Conservation (phyloP, 1,140 invertebrate species). For the Asbolus verrucosus region DNA sequence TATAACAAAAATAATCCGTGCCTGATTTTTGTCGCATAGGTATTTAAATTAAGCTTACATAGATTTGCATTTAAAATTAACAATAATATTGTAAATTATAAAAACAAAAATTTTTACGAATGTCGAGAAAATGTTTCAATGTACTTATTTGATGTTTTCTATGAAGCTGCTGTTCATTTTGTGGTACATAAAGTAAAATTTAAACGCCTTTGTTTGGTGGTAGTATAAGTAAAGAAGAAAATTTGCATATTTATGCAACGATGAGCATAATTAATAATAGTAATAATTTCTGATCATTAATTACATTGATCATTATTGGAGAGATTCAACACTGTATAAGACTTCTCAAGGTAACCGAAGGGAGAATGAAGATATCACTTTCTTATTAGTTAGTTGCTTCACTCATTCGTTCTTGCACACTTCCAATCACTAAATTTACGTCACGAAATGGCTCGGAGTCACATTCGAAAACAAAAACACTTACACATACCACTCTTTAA, state of each 20-base stretch:
- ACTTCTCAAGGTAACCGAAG: conserved; percentile 14
- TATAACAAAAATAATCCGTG: conserved; percentile 6
- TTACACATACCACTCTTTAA: conserved; percentile 95
- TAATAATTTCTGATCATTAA: too few species aligned
- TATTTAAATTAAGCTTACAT: background rate
- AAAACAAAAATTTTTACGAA: too few species aligned
- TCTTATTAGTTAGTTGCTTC: conserved; percentile 34
- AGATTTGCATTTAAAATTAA: too few species aligned
- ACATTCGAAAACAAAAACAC: conserved; percentile 41
- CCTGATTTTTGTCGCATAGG: background rate
- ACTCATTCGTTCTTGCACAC: conserved; percentile 8
- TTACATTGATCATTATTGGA: conserved; percentile 11
- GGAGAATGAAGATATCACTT: conserved; percentile 47
- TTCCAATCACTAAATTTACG: conserved; percentile 24
- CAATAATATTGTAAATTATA: too few species aligned
- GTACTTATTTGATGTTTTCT: too few species aligned
- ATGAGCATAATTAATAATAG: conserved; percentile 48
- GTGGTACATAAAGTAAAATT: background rate
- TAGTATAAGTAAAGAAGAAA: background rate
- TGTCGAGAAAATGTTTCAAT: too few species aligned
- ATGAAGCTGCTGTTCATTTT: too few species aligned
- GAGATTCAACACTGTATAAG: conserved; percentile 44
- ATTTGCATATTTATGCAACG: conserved; percentile 34
- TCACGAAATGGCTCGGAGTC: conserved; percentile 62
- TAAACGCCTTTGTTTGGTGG: background rate